Evolutionary conservation across 1,140 invertebrate genomes (phyloP).

Genomic region (Ephestia elutella): DNA sequence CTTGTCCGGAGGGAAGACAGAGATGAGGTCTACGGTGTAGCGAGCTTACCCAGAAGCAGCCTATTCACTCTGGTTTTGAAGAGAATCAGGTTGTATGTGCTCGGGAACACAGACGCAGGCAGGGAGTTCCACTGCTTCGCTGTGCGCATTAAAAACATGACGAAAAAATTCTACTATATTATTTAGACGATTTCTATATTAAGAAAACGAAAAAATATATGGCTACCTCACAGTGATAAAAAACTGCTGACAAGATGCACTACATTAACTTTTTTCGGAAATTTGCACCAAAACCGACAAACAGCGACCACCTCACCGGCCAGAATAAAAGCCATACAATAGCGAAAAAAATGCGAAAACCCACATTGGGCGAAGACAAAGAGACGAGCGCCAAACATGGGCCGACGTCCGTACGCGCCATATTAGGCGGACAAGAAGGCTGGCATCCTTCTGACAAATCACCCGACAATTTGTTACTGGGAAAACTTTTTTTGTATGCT

Average conservation of each 20-base stretch:
- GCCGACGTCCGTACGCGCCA: slow-evolving; percentile 33
- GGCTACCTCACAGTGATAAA: not conserved
- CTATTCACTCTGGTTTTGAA: too few species aligned
- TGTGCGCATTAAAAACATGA: too few species aligned
- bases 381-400: slow-evolving; percentile 34
- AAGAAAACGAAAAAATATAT: not conserved
- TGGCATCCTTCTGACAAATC: slow-evolving; percentile 62
- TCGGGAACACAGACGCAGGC: too few species aligned
- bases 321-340: slow-evolving; percentile 21
- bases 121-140: too few species aligned
- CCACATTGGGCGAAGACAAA: slow-evolving; percentile 35
- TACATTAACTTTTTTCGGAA: not conserved
- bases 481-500: slow-evolving; percentile 1
- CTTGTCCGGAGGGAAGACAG: too few species aligned
- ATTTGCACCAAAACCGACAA: not conserved
- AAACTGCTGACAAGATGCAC: not conserved
- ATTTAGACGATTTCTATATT: too few species aligned
- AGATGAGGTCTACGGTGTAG: too few species aligned
- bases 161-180: too few species aligned
- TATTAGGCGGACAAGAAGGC: slow-evolving; percentile 54
- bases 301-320: slow-evolving; percentile 3
- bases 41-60: too few species aligned
- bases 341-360: slow-evolving; percentile 16
- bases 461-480: slow-evolving; percentile 57
- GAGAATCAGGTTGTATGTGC: too few species aligned